A percentile compares a stretch with the other conserved stretches of the same genome.
phyloP scores from a whole-genome alignment of 2,888 invertebrate genomes.

The Lottia scabra region DNA sequence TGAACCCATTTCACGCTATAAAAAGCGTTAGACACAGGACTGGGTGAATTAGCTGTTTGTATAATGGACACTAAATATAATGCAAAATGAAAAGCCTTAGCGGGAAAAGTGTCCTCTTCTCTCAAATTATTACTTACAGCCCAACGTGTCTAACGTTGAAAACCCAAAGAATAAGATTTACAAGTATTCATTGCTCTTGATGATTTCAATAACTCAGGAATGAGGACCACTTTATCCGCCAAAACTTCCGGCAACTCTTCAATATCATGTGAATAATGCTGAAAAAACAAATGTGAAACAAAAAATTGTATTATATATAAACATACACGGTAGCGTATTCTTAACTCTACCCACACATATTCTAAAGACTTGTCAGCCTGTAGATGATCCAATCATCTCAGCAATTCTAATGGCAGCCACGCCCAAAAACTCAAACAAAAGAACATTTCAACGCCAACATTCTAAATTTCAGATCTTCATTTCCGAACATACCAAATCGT shows the following conservation, averaged over 20 bases:
- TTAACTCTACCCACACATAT: background rate
- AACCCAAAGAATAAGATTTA: constrained; percentile 22
- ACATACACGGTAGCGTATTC: background rate
- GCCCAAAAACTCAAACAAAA: constrained; percentile 4
- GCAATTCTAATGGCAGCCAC: background rate
- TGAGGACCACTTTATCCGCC: constrained; percentile 18
- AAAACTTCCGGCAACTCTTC: constrained; percentile 20
- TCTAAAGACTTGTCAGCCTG: background rate
- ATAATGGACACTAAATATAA: constrained; percentile 31
- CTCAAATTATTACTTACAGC: constrained; percentile 15
- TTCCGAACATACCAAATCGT: constrained; percentile 20
- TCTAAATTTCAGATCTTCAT: constrained; percentile 21
- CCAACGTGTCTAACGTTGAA: constrained; percentile 27
- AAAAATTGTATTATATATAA: background rate
- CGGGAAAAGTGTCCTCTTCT: constrained; percentile 27
- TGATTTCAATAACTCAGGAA: constrained; percentile 23
- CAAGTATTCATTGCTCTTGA: constrained; percentile 18
- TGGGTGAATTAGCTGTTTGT: constrained; percentile 23
- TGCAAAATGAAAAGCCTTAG: constrained; percentile 30
- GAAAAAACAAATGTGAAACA: constrained; percentile 21
- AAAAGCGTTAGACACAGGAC: constrained; percentile 34
- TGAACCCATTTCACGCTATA: constrained; percentile 34
- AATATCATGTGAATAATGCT: constrained; percentile 14
- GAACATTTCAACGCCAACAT: constrained; percentile 20
- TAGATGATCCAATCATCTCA: too few relatives aligned